Conservation (phyloP, 2,888 invertebrate species). For the Andrena praecox region DNA sequence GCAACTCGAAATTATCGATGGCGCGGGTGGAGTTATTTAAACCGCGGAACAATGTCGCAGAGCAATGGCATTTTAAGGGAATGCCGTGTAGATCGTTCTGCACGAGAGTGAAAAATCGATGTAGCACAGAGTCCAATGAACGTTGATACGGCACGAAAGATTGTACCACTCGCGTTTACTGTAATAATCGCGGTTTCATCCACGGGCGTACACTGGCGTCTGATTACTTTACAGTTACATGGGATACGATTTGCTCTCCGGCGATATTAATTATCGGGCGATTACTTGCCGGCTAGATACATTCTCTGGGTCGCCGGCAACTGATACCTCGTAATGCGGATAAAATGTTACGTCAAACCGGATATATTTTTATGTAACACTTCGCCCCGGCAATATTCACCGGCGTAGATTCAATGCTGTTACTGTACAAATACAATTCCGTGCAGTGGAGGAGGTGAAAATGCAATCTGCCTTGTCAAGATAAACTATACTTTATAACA, state of each 20-base stretch:
- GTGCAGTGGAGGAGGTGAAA: neutral
- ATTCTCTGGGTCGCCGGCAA: neutral
- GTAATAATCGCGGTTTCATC: constrained; percentile 12
- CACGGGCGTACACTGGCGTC: neutral
- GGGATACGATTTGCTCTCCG: neutral
- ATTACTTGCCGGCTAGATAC: constrained; percentile 6
- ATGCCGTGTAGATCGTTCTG: neutral
- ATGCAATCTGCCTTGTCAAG: neutral
- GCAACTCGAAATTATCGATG: constrained; percentile 17
- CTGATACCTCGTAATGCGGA: neutral
- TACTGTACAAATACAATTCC: neutral
- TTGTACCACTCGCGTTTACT: neutral
- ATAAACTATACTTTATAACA: neutral
- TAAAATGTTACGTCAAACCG: neutral
- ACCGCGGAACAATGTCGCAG: neutral
- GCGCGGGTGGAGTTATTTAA: neutral
- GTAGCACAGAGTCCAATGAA: neutral
- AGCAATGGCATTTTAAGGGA: neutral
- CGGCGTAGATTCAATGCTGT: neutral
- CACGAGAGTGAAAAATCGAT: constrained; percentile 13
- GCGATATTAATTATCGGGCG: constrained; percentile 47
- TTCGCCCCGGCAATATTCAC: neutral
- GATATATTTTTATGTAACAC: constrained; percentile 1
- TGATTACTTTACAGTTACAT: constrained; percentile 23
- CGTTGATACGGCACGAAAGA: neutral